Base-by-base conservation (phyloP, 2,797 vertebrate genomes). In the Rhincodon typus region DNA sequence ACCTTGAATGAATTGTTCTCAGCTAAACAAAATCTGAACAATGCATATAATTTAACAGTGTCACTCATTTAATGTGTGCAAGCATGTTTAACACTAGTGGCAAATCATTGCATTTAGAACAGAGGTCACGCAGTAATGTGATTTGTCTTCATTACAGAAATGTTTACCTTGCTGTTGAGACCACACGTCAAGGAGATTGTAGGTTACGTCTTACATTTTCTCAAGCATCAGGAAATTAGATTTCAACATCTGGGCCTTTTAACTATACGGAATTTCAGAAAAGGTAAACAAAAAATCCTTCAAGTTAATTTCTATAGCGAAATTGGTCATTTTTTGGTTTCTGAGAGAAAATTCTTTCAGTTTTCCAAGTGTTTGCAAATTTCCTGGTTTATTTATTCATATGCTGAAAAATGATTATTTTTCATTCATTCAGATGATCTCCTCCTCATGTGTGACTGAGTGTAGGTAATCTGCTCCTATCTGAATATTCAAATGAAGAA, bases 181-280 rank as follows among this genome's bases (percentile, higher is more conserved):
- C 1, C 0, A 23, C 96, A 97, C 42, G 95, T 93, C 7, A 42
- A 21, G 50, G 96, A 97, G 74, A 96, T 97, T 93, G 96, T 97
- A 96, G n/a, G 86, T 42, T 97, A 97, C 95, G 96, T 97, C 69
- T 62, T 95, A 96, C 96, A 94, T 38, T 97, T 97, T n/a, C 97
- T 97, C 27, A 95, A 70, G 13, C 97, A 97, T 91, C 97, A 3
- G 46, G 97, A 97, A 72, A 94, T 96, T 88, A 97, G 97, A 88
- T 97, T 97, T 94, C 97, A 97, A 96, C 97, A 97, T 95, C 96
- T 97, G 94, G 97, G 96, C 91, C 96, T 97, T 96, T 96, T 96
- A 15, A 97, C 96, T 0, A 90, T 97, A 95, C 96, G 97, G 96
- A 96, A 96, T 5, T 95, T 97, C 87, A 96, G 1, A 95, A 96